Base-by-base conservation (phyloP, 2,797 vertebrate genomes). In the Gymnothorax javanicus region DNA sequence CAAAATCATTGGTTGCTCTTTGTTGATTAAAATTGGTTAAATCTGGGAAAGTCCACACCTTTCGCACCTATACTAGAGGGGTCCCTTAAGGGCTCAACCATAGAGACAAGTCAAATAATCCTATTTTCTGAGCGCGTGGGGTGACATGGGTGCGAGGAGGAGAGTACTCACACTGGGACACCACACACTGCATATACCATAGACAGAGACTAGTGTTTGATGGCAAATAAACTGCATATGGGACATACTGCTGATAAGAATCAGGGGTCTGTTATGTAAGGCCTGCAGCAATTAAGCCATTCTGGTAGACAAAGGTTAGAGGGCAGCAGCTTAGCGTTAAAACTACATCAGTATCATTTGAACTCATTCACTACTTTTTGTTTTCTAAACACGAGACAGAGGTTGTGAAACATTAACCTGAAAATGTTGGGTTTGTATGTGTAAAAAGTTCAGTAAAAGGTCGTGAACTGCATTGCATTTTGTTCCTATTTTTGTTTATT, bases 221-320 rank as follows among this genome's bases (percentile, higher is more conserved):
- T 33, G 88, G 82, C 88, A 90, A 91, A 93, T 88, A 90, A 87
- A 86, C 90, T 90, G 89, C 92, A 93, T 94, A 93, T 94, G 94
- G 89, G 90, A 93, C 91, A 93, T 88, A 90, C 91, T 25, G 25
- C 89, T 88, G 94, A 95, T 96, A 94, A 94, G 84, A 77, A 96
- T 95, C 94, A 91, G 87, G 90, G 25, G 15, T 88, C 87, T 54
- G 92, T 96, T 93, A 95, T 89, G 88, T 90, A 94, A 96, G 91
- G 87, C 85, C 85, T 90, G 23, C 83, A 90, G 91, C 88, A 91
- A 90, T 89, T 90, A 89, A 92, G 92, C 93, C 93, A 90, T 94
- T 94, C 93, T 93, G 93, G 93, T 91, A 60, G 93, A 93, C 91
- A 89, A 92, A 88, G 90, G 67, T 87, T 90, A 90, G 86, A 92